Conservation (phyloP, 2,797 vertebrate genomes). For the Danio jaintianensis region DNA sequence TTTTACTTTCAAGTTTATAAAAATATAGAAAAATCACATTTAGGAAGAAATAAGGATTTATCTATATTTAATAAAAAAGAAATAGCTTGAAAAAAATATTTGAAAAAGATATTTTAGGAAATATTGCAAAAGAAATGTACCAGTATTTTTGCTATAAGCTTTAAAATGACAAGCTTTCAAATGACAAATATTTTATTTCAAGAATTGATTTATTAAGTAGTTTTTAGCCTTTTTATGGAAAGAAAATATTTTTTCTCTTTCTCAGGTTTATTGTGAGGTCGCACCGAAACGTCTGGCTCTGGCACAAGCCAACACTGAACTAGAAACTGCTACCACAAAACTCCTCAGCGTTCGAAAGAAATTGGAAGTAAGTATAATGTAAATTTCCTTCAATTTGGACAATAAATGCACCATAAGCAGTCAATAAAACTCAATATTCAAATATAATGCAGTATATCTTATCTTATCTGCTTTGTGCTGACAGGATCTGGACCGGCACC, state of each 20-base stretch:
- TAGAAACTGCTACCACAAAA: conserved; percentile 82
- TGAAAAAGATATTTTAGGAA: background rate
- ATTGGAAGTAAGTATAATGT: conserved; percentile 73
- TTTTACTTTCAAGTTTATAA: background rate
- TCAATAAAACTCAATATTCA: conserved; percentile 1
- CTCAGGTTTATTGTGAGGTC: conserved; percentile 75
- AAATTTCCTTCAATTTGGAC: background rate
- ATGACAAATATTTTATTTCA: background rate
- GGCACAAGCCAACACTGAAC: conserved; percentile 80
- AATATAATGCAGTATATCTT: background rate
- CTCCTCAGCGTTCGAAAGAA: conserved; percentile 82
- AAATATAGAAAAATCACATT: background rate
- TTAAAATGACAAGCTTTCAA: background rate
- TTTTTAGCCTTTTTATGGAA: background rate
- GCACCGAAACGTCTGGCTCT: conserved; percentile 82
- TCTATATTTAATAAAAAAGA: background rate
- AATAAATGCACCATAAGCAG: background rate
- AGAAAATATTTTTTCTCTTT: background rate
- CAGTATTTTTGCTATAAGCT: background rate
- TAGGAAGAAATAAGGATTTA: background rate
- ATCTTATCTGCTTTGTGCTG: conserved; percentile 36
- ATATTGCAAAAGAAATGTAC: no score
- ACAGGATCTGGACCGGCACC: conserved; percentile 83
- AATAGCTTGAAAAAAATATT: background rate
- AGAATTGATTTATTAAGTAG: background rate